These are phyloP conservation scores for Zaprionus africanus DNA, from an alignment of 1,140 invertebrate species.

Conservation along the genomic window DNA sequence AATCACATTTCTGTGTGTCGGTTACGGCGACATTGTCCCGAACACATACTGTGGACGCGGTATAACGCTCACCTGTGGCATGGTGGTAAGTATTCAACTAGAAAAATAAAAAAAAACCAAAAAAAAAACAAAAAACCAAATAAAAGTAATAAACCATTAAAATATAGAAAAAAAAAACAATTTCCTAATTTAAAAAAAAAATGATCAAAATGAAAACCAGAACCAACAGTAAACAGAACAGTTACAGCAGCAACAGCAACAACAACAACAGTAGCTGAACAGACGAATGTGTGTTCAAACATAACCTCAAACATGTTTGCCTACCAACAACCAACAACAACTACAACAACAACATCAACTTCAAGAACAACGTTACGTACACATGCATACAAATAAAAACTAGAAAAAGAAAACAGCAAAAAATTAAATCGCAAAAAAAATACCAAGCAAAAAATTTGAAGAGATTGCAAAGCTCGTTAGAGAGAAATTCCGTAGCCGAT, in stretches of 20 bases:
- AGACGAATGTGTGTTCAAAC: conserved; percentile 30
- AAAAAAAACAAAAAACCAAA: conserved; percentile 34
- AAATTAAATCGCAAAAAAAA: conserved; percentile 2
- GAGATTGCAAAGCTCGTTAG: conserved; percentile 7
- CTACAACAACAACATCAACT: conserved; percentile 16
- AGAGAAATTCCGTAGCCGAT: conserved; percentile 23
- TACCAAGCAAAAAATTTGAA: conserved; percentile 8
- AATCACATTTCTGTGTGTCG: conserved; percentile 93
- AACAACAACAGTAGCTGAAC: conserved; percentile 31
- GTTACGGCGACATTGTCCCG: conserved; percentile 95
- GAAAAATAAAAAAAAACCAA: conserved; percentile 41
- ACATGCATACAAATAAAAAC: conserved; percentile 40
- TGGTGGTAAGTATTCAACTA: conserved; percentile 92
- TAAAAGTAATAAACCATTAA: conserved; percentile 34
- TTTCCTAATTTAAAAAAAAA: conserved; percentile 17
- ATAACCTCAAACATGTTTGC: conserved; percentile 11
- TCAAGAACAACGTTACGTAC: conserved; percentile 36
- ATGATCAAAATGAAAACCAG: conserved; percentile 28
- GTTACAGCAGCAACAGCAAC: conserved; percentile 19
- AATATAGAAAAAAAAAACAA: conserved; percentile 42
- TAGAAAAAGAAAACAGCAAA: conserved; percentile 4
- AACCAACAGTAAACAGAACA: conserved; percentile 51
- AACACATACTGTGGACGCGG: conserved; percentile 97
- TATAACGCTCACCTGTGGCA: conserved; percentile 95
- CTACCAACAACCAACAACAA: conserved; percentile 15